Base-by-base conservation (phyloP, 1,140 invertebrate genomes). In the Trichomalopsis sarcophagae region DNA sequence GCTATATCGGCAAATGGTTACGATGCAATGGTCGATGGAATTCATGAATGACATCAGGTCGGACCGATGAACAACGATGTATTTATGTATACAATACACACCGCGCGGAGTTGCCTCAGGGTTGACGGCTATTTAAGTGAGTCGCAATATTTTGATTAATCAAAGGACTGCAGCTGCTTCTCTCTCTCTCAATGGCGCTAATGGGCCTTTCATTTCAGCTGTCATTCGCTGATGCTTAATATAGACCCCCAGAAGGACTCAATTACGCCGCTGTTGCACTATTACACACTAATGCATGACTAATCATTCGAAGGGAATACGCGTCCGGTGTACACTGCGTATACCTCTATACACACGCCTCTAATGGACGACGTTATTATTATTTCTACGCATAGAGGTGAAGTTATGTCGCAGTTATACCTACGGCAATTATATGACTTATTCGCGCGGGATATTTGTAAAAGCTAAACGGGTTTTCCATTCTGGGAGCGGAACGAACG, bases 101-200 rank as follows among this genome's bases (percentile, higher is more conserved):
- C 27, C 27, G 0, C 62, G 0, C 2, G 5, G 33, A 40, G 27
- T 68, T 23, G 30, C 68, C 23, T 36, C 33, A 5, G 2, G 27
- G 27, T 27, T 62, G 83, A 84, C 76, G 40, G 66, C 1, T 40
- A 79, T 84, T 84, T 79, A 80, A 84, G 11, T 23, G 76, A 78
- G 21, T 27, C 14, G 33, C 17, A 76, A 73, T 84, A 80, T 79
- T 84, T 75, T 74, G 77, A 84, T 84, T 80, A 84, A 79, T 80
- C 69, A 75, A 84, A 84, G 68, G 33, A 23, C 55, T 62, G n/a
- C 40, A 33, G 6, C 21, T 36, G 33, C 33, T 6, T 33, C 33
- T 33, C 33, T 33, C 33, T 33, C 33, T 33, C 33, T 33, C 33
- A 36, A 2, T 0, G 0, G 21, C 66, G 50, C 66, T 71, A 84